Conservation (phyloP, 2,797 vertebrate species). For the Sebastes trivittatus region DNA sequence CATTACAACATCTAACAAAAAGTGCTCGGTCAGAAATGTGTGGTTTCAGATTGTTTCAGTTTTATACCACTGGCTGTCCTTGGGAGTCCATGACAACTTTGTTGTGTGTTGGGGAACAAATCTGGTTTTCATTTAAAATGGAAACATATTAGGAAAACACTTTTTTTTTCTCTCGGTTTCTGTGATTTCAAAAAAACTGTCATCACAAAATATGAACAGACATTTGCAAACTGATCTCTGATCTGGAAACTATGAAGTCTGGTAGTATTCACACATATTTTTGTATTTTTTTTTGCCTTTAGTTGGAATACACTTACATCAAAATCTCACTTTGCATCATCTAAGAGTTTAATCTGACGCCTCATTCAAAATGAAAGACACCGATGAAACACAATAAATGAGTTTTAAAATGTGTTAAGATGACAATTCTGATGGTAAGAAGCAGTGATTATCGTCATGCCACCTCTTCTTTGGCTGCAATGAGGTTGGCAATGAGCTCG, state of each 20-base stretch:
- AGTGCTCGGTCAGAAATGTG: neutral
- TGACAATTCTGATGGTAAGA: neutral
- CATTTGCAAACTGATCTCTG: conserved; percentile 13
- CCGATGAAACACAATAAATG: neutral
- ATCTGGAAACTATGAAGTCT: neutral
- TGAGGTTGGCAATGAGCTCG: too few relatives aligned
- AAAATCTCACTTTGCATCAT: neutral
- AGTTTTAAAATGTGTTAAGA: neutral
- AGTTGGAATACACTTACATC: neutral
- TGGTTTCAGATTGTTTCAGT: conserved; percentile 34
- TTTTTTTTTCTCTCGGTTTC: conserved; percentile 6
- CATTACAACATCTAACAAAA: neutral
- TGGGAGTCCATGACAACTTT: conserved; percentile 41
- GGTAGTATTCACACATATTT: neutral
- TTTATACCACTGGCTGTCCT: conserved; percentile 20
- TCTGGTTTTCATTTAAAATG: conserved; percentile 59
- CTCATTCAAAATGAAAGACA: neutral
- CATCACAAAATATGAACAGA: conserved; percentile 35
- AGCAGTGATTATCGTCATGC: neutral
- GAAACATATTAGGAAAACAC: conserved; percentile 49
- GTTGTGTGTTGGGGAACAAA: conserved; percentile 30
- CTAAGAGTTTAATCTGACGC: neutral
- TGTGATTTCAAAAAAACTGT: conserved; percentile 14
- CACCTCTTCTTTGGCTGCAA: neutral
- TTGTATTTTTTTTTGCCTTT: neutral